Evolutionary conservation across 2,113 vertebrate species (phyloP).

Genomic region (Tonatia bakeri): DNA sequence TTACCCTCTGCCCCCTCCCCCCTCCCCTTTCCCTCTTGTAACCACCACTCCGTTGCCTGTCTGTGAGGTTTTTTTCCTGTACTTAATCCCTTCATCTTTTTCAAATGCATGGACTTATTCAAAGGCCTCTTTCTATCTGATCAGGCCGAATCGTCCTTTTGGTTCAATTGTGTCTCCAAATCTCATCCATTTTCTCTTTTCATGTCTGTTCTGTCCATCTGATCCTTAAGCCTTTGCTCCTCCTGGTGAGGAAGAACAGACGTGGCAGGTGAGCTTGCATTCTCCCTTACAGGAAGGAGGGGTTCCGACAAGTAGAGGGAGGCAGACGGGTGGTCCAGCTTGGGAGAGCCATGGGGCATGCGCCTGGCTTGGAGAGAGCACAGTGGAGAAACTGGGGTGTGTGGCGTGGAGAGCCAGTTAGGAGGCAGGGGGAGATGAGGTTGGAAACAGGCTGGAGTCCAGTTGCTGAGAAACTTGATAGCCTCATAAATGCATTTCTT

Average conservation of each 20-base stretch:
- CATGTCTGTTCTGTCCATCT: not conserved
- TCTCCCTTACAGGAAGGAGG: not conserved
- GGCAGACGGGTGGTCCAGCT: accelerated
- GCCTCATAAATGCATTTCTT: not conserved
- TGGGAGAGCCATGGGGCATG: not conserved
- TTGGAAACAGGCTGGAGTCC: not conserved
- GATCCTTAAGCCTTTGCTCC: not conserved
- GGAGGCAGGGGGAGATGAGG: not conserved
- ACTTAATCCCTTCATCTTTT: no score
- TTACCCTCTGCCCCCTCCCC: no score
- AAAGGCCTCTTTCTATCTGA: not conserved
- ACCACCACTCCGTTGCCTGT: no score
- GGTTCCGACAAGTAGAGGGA: accelerated
- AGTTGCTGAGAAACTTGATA: not conserved
- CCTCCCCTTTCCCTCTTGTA: no score
- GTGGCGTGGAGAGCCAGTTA: not conserved
- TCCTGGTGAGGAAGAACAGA: not conserved
- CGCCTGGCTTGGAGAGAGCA: not conserved
- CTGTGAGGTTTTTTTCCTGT: no score
- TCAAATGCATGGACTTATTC: not conserved
- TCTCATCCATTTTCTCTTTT: not conserved
- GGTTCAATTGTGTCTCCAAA: not conserved
- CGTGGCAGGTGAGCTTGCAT: accelerated
- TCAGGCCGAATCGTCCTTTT: not conserved
- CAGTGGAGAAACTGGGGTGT: not conserved